Evolutionary conservation across 2,113 vertebrate species (phyloP).

Genomic region (Dolichotis patagonum): DNA sequence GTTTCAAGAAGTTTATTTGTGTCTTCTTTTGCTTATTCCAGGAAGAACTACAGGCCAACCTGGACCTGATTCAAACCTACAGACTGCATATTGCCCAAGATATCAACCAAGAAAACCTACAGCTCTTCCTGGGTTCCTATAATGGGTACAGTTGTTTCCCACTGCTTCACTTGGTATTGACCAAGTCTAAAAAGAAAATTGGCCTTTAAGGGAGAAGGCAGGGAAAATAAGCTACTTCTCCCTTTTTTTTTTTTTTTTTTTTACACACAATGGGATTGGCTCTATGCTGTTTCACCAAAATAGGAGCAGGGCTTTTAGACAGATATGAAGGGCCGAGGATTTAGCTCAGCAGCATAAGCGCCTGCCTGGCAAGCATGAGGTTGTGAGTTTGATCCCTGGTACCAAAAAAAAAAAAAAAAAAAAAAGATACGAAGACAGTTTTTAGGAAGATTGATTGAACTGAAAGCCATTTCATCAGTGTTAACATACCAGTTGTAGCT

Average conservation of each 20-base stretch:
- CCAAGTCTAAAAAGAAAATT: background rate
- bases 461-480: background rate
- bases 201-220: background rate
- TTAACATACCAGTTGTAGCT: background rate
- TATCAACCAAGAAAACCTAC: conserved; percentile 96
- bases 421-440: background rate
- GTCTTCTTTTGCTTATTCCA: conserved; percentile 78
- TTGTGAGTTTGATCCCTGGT: too few species aligned
- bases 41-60: conserved; percentile 95
- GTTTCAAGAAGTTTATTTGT: conserved; percentile 27
- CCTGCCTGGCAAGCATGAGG: too few species aligned
- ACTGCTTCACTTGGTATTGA: background rate
- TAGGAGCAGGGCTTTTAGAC: background rate
- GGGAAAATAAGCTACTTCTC: background rate
- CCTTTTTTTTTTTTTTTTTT: background rate
- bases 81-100: conserved; percentile 96
- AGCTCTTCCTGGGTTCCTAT: conserved; percentile 94
- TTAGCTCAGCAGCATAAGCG: too few species aligned
- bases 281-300: background rate
- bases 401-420: too few species aligned
- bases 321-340: background rate
- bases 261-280: background rate
- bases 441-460: conserved; percentile 19
- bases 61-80: conserved; percentile 96
- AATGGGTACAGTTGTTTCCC: conserved; percentile 88